Evolutionary conservation across 2,113 vertebrate species (phyloP), one percentile per base, ranked within the genome.

Genomic region (Eptatretus burgeri): DNA sequence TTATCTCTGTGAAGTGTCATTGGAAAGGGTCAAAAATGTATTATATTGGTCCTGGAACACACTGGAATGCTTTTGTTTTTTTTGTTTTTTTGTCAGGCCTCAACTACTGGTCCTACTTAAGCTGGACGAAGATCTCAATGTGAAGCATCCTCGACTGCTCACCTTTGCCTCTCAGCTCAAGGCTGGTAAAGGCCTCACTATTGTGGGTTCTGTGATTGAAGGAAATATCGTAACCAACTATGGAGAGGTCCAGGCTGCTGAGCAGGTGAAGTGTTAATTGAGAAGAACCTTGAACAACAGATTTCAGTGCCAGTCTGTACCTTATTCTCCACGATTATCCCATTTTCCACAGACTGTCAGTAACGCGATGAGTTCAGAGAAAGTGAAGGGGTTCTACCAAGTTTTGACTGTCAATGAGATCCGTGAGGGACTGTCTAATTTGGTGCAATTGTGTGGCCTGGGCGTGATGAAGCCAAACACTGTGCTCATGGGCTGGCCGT

Each of bases 161-260:
- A 98, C 89, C 14, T 98, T 98, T 66, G 87, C 86, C 51, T 98
- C 91, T 10, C 91, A 98, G 73, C 75, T 98, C 52, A 98, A 98
- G 72, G 91, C 91, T 1, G 91, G 91, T 66, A 98, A 98, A 67
- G 91, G 91, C 66, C 74, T 98, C 67, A 98, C 91, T 62, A 98
- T 98, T 1, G 82, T 98, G 64, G 89, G 91, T 49, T 88, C 85
- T 1, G 82, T 84, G 63, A 79, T 95, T 67, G 83, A 94, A 69
- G 91, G 91, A 18, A 89, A 86, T 74, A 94, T 93, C 72, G 74
- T 98, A 71, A 84, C 95, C 67, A 87, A 80, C 63, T 95, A 84
- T 0, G 91, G 89, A 53, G 91, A 95, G 75, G 78, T 85, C 64
- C 91, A 95, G 67, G 88, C 91, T 2, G 83, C 91, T 60, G 91